Percentiles rank a stretch among this genome's conserved stretches.
Conservation (phyloP, 2,888 invertebrate genomes). For the Elmis aenea region DNA sequence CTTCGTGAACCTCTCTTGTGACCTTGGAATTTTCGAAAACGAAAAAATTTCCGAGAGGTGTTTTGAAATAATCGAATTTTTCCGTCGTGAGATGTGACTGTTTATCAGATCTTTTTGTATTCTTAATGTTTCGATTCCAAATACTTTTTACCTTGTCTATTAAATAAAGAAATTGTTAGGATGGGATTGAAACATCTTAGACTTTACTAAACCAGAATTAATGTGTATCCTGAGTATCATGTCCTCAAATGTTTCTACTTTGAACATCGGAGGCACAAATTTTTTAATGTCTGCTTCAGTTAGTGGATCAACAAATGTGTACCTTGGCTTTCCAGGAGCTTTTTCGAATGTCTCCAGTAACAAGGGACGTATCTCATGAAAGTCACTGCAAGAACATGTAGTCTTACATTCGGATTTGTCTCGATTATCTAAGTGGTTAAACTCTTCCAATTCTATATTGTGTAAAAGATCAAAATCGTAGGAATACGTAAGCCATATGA, state of each 20-base stretch:
- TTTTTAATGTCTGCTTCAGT: conserved; percentile 14
- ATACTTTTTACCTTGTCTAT: conserved; percentile 33
- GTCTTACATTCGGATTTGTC: conserved; percentile 9
- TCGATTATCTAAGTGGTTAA: conserved; percentile 22
- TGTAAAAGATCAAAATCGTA: conserved; percentile 26
- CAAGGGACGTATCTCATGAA: conserved; percentile 23
- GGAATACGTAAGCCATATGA: conserved; percentile 32
- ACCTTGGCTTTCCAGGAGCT: conserved; percentile 23
- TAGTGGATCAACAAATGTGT: conserved; percentile 11
- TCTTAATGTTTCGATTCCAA: conserved; percentile 27
- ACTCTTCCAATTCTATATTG: conserved; percentile 20
- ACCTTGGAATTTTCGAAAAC: conserved; percentile 26
- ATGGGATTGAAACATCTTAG: neutral
- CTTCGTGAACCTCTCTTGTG: no score
- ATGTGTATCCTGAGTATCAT: conserved; percentile 32
- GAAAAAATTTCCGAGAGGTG: conserved; percentile 34
- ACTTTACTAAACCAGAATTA: conserved; percentile 23
- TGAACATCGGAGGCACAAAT: conserved; percentile 33
- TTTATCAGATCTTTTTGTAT: conserved; percentile 8
- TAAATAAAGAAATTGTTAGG: no score
- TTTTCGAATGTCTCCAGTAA: conserved; percentile 24
- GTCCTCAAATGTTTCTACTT: conserved; percentile 32
- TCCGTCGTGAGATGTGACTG: conserved; percentile 14
- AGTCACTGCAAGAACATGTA: conserved; percentile 14
- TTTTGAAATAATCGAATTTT: conserved; percentile 31